Conservation (phyloP, 1,140 invertebrate species). For the Drosophila pandora region DNA sequence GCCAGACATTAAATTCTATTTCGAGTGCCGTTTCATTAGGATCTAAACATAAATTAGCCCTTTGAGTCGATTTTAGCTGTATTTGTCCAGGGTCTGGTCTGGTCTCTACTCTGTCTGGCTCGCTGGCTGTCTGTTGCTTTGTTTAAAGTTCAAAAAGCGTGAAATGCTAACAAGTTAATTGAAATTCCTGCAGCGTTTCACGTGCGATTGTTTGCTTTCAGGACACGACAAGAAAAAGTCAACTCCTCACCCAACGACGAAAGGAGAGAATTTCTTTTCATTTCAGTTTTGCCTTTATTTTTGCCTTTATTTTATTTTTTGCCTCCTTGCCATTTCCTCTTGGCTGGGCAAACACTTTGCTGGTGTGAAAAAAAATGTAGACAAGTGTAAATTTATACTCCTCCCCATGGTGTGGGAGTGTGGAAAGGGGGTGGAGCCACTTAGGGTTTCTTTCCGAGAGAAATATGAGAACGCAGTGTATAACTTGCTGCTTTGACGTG, state of each 20-base stretch:
- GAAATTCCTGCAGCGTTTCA: constrained; percentile 61
- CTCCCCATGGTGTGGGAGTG: background rate
- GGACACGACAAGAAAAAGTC: constrained; percentile 30
- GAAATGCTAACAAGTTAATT: constrained; percentile 62
- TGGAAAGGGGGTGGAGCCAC: constrained; percentile 12
- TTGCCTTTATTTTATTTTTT: constrained; percentile 2
- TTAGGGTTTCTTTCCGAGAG: constrained; percentile 17
- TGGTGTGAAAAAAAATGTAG: constrained; percentile 56
- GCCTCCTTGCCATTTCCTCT: background rate
- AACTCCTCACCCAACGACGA: constrained; percentile 13
- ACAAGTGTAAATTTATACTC: constrained; percentile 62
- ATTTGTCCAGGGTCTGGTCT: constrained; percentile 9
- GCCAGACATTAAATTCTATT: constrained; percentile 29
- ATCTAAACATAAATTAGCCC: constrained; percentile 53
- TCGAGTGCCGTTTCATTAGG: constrained; percentile 36
- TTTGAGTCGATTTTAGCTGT: constrained; percentile 36
- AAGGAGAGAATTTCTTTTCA: constrained; percentile 27
- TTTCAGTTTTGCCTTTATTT: constrained; percentile 10
- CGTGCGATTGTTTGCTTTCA: constrained; percentile 52
- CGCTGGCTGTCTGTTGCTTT: constrained; percentile 29
- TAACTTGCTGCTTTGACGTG: constrained; percentile 33
- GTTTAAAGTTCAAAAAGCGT: constrained; percentile 44
- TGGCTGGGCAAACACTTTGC: constrained; percentile 50
- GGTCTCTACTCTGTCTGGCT: background rate
- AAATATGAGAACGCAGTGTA: constrained; percentile 32